phyloP scores from a whole-genome alignment of 35 echinoderm and acorn worm species.

The Apostichopus parvimensis region DNA sequence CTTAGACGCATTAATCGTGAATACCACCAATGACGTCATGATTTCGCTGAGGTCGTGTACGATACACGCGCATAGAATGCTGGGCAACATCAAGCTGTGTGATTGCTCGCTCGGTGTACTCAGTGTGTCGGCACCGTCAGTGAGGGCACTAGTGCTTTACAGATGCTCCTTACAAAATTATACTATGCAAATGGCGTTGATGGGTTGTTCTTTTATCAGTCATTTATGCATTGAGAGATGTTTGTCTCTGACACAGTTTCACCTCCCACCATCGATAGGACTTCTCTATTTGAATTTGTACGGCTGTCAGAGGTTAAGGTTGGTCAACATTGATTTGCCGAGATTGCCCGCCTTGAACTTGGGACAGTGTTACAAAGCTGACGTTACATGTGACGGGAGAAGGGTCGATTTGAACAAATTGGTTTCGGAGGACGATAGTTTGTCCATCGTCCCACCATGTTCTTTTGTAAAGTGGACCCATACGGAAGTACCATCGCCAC shows the following conservation, averaged over 20 bases:
- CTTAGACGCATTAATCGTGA: constrained; percentile 73
- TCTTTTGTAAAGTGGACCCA: constrained; percentile 30
- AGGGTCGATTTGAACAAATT: constrained; percentile 2
- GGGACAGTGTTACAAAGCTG: constrained; percentile 71
- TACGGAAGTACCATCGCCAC: constrained; percentile 10
- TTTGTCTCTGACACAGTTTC: constrained; percentile 57
- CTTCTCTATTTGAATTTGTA: constrained; percentile 84
- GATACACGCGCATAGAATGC: constrained; percentile 65
- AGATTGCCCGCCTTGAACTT: constrained; percentile 69
- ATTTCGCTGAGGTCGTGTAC: constrained; percentile 73
- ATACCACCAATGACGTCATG: constrained; percentile 75
- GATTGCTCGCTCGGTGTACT: constrained; percentile 84
- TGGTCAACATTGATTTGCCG: constrained; percentile 62
- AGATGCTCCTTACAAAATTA: constrained; percentile 88
- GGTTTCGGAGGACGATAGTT: not conserved
- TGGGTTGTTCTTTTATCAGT: constrained; percentile 68
- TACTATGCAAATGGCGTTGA: constrained; percentile 76
- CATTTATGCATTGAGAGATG: constrained; percentile 93
- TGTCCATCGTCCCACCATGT: constrained; percentile 15
- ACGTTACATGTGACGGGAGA: not conserved
- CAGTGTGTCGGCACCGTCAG: constrained; percentile 67
- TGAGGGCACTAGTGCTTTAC: constrained; percentile 73
- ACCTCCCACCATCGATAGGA: constrained; percentile 45
- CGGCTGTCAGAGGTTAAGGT: constrained; percentile 66
- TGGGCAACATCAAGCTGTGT: constrained; percentile 72